Evolutionary conservation across 2,888 invertebrate genomes (phyloP), one percentile per base, ranked within the genome.

Genomic region (Heteromyza rotundicornis): DNA sequence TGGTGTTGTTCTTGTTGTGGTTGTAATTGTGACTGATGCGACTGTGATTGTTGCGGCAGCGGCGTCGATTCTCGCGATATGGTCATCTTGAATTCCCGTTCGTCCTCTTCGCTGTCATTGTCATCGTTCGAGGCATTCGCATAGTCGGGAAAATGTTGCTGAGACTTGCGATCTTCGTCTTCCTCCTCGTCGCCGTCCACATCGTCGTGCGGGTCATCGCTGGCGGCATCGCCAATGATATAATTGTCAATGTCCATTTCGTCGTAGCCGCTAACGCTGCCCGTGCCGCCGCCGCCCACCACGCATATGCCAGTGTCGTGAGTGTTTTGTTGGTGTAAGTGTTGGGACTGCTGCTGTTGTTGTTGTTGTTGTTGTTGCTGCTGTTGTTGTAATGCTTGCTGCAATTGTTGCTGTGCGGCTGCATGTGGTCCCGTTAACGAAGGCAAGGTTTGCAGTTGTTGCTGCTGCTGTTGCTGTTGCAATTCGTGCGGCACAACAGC

Each of bases 241-340:
- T 78, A 79, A 59, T 75, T 76, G 47, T 77, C 79, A 36, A 79
- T 79, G 53, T 79, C 79, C 77, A 79, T 79, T 55, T 79, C 79
- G 59, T 79, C 78, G 56, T 79, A 79, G 40, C 66, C 65, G n/a
- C n/a, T n/a, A n/a, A n/a, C n/a, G n/a, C n/a, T n/a, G 16, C 71
- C 65, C 5, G 24, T 68, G 7, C 67, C 63, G 19, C 67, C 71
- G 27, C 56, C 52, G 12, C 52, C 60, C 52, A 40, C 40, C 10
- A 40, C 16, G 64, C 32, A 65, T 61, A 17, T 68, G 57, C 8
- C 56, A 23, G 5, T 57, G 58, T 27, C 63, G 62, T 44, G 16
- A 17, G 3, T 32, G 53, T n/a, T 47, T 12, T 44, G 51, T 22
- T 27, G 57, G 8, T 57, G 57, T 16, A 36, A 54, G 10, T 54